Conservation (phyloP, 2,888 invertebrate species). For the Andricus quercusramuli region DNA sequence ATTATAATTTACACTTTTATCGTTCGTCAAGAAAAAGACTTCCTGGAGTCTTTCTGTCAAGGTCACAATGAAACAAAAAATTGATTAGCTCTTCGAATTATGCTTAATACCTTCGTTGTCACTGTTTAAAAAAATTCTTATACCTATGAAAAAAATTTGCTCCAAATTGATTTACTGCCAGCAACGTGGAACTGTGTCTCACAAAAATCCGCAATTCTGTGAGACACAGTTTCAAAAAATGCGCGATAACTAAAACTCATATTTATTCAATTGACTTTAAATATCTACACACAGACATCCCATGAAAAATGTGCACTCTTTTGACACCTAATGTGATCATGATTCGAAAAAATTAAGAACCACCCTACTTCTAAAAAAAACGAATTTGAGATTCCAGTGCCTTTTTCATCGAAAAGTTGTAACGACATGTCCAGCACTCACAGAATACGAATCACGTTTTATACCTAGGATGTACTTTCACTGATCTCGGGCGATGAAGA, state of each 20-base stretch:
- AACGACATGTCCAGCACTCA: not conserved
- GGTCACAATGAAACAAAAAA: constrained; percentile 1
- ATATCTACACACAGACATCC: constrained; percentile 7
- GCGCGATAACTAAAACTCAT: not conserved
- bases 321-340: not conserved
- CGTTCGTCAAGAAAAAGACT: constrained; percentile 24
- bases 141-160: not conserved
- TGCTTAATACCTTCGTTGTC: constrained; percentile 11
- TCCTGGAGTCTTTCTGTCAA: constrained; percentile 5
- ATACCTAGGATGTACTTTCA: constrained; percentile 1
- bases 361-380: not conserved
- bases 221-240: constrained; percentile 4
- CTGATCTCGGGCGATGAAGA: constrained; percentile 10
- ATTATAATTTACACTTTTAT: constrained; percentile 18
- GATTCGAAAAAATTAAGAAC: not conserved
- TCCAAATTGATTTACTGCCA: constrained; percentile 2
- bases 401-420: not conserved
- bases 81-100: not conserved
- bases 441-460: not conserved
- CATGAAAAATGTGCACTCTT: not conserved
- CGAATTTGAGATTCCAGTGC: not conserved
- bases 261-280: not conserved
- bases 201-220: not conserved
- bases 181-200: not conserved
- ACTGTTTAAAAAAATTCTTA: constrained; percentile 22